Conservation (phyloP, 2,888 invertebrate species). For the Coleophora flavipennella region DNA sequence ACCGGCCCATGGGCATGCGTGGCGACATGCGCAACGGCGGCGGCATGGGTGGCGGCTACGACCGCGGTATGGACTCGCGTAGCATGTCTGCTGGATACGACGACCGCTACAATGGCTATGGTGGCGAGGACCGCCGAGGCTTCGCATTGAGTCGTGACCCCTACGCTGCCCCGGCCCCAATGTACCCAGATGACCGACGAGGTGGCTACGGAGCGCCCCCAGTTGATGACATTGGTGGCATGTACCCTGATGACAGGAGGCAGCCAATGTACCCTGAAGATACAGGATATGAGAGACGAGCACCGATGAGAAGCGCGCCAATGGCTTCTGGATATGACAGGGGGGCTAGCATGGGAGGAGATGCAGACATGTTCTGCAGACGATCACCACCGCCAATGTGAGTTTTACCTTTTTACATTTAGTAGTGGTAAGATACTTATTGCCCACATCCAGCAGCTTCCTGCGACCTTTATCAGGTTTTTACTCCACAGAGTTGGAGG, state of each 20-base stretch:
- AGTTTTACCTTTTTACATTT: conserved; percentile 21
- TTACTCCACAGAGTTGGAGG: no score
- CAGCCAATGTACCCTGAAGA: conserved; percentile 32
- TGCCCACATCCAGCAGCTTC: no score
- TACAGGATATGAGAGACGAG: conserved; percentile 26
- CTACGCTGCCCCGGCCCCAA: conserved; percentile 45
- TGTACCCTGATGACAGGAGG: conserved; percentile 32
- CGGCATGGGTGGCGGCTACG: conserved; percentile 45
- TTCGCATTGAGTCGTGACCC: conserved; percentile 48
- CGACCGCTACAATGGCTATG: conserved; percentile 57
- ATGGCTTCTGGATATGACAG: conserved; percentile 44
- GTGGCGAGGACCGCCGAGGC: conserved; percentile 59
- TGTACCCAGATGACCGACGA: conserved; percentile 39
- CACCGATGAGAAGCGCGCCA: conserved; percentile 37
- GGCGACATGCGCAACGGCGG: conserved; percentile 65
- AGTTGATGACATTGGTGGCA: conserved; percentile 16
- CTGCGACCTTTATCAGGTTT: no score
- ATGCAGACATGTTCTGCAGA: conserved; percentile 61
- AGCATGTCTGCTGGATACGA: conserved; percentile 38
- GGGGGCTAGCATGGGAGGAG: conserved; percentile 46
- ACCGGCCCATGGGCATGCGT: conserved; percentile 43
- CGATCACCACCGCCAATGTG: conserved; percentile 51
- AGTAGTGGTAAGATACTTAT: no score
- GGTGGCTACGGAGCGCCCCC: conserved; percentile 27
- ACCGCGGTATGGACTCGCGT: conserved; percentile 43